These are phyloP conservation scores for Piscicola geometra DNA, from an alignment of 2,888 invertebrate genomes.

Conservation along the genomic window DNA sequence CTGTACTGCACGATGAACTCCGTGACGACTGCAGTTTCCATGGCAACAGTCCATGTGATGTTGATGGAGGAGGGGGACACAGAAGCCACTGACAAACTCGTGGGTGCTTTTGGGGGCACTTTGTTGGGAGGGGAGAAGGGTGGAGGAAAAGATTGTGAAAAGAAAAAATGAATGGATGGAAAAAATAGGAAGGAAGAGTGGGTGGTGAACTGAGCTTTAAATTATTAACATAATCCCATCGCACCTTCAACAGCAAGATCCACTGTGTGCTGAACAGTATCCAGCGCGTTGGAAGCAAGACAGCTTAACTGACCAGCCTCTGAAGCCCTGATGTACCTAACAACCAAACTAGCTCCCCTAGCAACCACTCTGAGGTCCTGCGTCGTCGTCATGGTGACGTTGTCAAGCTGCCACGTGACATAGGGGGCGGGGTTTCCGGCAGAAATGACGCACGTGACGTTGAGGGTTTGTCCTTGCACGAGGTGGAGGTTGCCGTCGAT, in stretches of 20 bases:
- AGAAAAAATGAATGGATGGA: too few relatives aligned
- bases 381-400: constrained; percentile 42
- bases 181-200: background rate
- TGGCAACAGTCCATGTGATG: constrained; percentile 45
- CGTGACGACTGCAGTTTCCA: constrained; percentile 12
- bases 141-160: too few relatives aligned
- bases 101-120: constrained; percentile 17
- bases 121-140: too few relatives aligned
- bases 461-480: constrained; percentile 45
- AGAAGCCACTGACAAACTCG: constrained; percentile 40
- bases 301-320: constrained; percentile 24
- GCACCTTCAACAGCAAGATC: background rate
- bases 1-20: constrained; percentile 33
- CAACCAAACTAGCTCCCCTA: constrained; percentile 40
- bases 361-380: constrained; percentile 48
- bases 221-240: too few relatives aligned
- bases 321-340: background rate
- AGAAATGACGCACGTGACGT: constrained; percentile 45
- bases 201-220: too few relatives aligned
- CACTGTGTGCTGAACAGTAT: background rate
- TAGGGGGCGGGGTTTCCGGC: constrained; percentile 47
- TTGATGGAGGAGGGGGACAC: constrained; percentile 48
- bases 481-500: constrained; percentile 41
- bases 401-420: constrained; percentile 45
- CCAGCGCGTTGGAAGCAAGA: constrained; percentile 10